Percentiles rank a stretch among this genome's conserved stretches.
phyloP scores from a whole-genome alignment of 2,888 invertebrate species.

The Octodonta nipae region DNA sequence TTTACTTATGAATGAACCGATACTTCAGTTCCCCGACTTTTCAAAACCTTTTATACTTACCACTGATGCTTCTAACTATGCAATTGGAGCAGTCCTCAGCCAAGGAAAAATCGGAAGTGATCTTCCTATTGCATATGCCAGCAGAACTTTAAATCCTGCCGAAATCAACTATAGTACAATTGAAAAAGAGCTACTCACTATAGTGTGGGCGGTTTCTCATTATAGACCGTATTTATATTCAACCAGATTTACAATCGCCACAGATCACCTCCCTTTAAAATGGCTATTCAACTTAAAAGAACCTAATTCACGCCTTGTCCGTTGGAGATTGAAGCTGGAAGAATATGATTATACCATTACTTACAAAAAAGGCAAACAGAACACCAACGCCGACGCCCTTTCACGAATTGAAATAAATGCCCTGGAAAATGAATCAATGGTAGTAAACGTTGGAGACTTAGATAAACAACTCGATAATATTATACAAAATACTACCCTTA shows the following conservation, averaged over 20 bases:
- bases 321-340: slow-evolving; percentile 23
- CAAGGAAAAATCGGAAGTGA: slow-evolving; percentile 25
- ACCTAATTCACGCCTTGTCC: slow-evolving; percentile 18
- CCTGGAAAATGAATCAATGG: too few relatives aligned
- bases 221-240: slow-evolving; percentile 29
- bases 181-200: slow-evolving; percentile 24
- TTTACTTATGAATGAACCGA: too few relatives aligned
- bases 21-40: slow-evolving; percentile 1
- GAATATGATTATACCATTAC: slow-evolving; percentile 25
- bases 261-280: slow-evolving; percentile 25
- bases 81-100: slow-evolving; percentile 21
- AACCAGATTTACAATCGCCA: slow-evolving; percentile 25
- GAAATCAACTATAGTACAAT: slow-evolving; percentile 20
- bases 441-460: too few relatives aligned
- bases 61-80: slow-evolving; percentile 24
- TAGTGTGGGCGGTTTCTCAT: slow-evolving; percentile 22
- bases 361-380: slow-evolving; percentile 19
- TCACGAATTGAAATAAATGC: too few relatives aligned
- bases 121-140: slow-evolving; percentile 24
- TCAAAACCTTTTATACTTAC: slow-evolving; percentile 15
- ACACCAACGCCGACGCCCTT: slow-evolving; percentile 17
- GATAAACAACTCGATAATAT: too few relatives aligned
- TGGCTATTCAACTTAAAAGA: slow-evolving; percentile 26
- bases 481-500: too few relatives aligned
- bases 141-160: slow-evolving; percentile 20